Evolutionary conservation across 2,888 invertebrate species (phyloP), one percentile per base, ranked within the genome.

Genomic region (Drosophila pegasa): DNA sequence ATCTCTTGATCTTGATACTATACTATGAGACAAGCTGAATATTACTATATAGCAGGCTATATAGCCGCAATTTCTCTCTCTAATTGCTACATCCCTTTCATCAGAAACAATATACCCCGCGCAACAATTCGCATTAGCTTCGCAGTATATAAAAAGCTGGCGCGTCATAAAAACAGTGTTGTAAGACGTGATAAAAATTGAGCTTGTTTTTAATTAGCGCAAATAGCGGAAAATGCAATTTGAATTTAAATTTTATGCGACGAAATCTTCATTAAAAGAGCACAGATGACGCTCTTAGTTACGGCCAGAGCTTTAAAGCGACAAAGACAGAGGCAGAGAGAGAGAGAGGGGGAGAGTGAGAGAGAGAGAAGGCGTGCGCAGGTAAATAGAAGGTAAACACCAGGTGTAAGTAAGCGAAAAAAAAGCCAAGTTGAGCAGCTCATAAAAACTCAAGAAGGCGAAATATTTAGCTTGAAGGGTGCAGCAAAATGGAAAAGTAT

Each of bases 391-490:
- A 75, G 75, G 65, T 63, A 55, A 74, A 69, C 74, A 71, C 62
- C 74, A 80, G 81, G 75, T 82, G 86, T 66, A 78, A 68, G 71
- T 75, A 80, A 78, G 70, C 51, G 41, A 48, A 69, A 71, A 75
- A 75, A 79, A 59, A 61, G 60, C 68, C 71, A 69, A 81, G 65
- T 65, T 80, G 75, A 67, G 78, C 78, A 75, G 81, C 86, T 83
- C 84, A 86, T 86, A 82, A 80, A 82, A 83, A 78, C 78, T 76
- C 69, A 84, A 80, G 71, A 66, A 67, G 78, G 87, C 80, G 78
- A 77, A 87, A 80, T 77, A 63, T 77, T 87, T 74, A 77, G 75
- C 78, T 78, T 75, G 71, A 84, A 87, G 87, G 63, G 85, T 70
- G 71, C 62, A 59, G 35, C 38, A 45, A 67, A 54, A 55, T 54